These are phyloP conservation scores for Cydia amplana DNA, from an alignment of 1,140 invertebrate species.

Conservation along the genomic window DNA sequence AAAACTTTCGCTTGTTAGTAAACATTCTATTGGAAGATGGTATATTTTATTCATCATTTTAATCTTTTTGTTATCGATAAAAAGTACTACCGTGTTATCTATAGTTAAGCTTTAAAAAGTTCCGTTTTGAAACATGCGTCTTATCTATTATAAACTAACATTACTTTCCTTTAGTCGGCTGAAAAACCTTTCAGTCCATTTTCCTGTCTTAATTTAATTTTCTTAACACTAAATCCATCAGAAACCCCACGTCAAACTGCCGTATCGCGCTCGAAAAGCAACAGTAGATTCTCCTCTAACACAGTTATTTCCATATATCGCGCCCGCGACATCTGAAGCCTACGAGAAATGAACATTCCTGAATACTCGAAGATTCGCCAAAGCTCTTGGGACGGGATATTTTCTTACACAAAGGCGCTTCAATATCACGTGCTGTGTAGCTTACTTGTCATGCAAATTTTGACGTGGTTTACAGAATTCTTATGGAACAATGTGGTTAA, in stretches of 20 bases:
- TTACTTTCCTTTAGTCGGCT: no score
- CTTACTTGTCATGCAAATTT: constrained; percentile 12
- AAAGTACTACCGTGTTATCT: no score
- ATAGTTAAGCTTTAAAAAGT: no score
- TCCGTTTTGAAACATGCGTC: no score
- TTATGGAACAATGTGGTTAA: background rate
- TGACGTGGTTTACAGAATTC: background rate
- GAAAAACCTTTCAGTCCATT: background rate
- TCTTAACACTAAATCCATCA: background rate
- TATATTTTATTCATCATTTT: no score
- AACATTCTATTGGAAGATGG: no score
- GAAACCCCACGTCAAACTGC: background rate
- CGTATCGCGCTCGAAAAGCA: background rate
- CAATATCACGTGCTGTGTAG: constrained; percentile 2
- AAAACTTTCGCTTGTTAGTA: no score
- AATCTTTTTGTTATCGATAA: no score
- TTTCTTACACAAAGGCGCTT: constrained; percentile 27
- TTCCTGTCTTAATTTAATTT: background rate
- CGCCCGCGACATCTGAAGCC: constrained; percentile 14
- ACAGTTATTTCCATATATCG: constrained; percentile 30
- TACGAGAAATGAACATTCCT: background rate
- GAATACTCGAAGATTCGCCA: constrained; percentile 21
- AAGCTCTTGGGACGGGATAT: constrained; percentile 22
- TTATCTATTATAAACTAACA: no score
- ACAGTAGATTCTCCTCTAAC: constrained; percentile 3